Conservation (phyloP, 2,888 invertebrate genomes). For the Agrenia bidenticulata region DNA sequence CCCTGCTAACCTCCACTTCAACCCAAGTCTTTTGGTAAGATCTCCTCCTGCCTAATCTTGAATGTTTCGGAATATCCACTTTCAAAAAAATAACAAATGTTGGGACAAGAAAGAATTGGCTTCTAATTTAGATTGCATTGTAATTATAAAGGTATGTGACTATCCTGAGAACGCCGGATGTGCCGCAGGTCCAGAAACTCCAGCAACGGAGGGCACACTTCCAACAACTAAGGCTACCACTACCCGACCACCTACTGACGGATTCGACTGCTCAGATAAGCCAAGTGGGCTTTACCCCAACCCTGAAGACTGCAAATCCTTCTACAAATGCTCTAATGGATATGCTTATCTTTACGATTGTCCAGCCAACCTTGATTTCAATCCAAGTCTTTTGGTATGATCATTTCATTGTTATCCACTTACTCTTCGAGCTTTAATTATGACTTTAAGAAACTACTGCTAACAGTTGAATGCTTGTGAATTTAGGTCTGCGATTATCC, state of each 20-base stretch:
- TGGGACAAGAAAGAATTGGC: no score
- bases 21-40: constrained; percentile 13
- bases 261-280: constrained; percentile 10
- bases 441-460: not conserved
- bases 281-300: constrained; percentile 59
- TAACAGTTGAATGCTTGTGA: not conserved
- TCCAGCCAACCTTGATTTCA: constrained; percentile 54
- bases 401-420: no score
- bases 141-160: constrained; percentile 42
- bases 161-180: constrained; percentile 41
- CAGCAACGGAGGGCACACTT: constrained; percentile 8
- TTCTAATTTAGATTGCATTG: no score
- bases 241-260: constrained; percentile 16
- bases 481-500: constrained; percentile 41
- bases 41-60: no score
- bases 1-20: constrained; percentile 54
- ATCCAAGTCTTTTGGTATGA: constrained; percentile 12
- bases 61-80: no score
- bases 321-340: constrained; percentile 60
- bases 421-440: no score
- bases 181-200: not conserved
- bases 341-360: constrained; percentile 60
- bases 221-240: constrained; percentile 5
- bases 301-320: constrained; percentile 57
- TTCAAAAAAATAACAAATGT: no score